Evolutionary conservation across 1,140 invertebrate genomes (phyloP), one percentile per base, ranked within the genome.

Genomic region (Zeugodacus cucurbitae): DNA sequence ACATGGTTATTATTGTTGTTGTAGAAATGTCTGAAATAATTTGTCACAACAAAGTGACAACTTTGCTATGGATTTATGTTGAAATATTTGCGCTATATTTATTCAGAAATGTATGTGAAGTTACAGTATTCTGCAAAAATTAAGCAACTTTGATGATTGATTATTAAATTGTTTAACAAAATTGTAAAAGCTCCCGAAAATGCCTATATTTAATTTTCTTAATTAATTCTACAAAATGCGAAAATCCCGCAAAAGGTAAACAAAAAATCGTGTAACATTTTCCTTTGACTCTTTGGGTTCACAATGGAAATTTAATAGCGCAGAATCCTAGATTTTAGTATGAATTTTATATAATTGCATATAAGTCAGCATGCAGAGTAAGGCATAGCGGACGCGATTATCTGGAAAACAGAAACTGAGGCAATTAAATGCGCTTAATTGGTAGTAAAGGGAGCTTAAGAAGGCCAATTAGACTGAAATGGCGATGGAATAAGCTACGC

Each of bases 41-140:
- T 74, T 41, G 67, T 74, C 37, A 41, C 34, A 74, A n/a, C 34
- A 74, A 74, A 74, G 17, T 74, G 67, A 74, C 67, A 74, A 74
- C 34, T 74, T 34, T 74, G 67, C 67, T 37, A 74, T 22, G 20
- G 34, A 29, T 17, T 67, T 74, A n/a, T 74, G 6, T 20, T 74
- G 0, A 34, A 17, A 17, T 54, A 20, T 54, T 54, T 62, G 22
- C 58, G 1, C n/a, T 62, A 62, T 54, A 54, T 62, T 62, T 2
- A 62, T 62, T 8, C 3, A 62, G 14, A 26, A 0, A 26, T 62
- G 1, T n/a, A 8, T 62, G 20, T 26, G 8, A 8, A 26, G 1
- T 7, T 26, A 62, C 58, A 62, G 58, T 62, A 6, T 26, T 7
- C 6, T 22, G 20, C 22, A 62, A 62, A 7, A 62, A 4, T n/a